phyloP scores from a whole-genome alignment of 1,140 invertebrate species.

The Ceratosolen solmsi region DNA sequence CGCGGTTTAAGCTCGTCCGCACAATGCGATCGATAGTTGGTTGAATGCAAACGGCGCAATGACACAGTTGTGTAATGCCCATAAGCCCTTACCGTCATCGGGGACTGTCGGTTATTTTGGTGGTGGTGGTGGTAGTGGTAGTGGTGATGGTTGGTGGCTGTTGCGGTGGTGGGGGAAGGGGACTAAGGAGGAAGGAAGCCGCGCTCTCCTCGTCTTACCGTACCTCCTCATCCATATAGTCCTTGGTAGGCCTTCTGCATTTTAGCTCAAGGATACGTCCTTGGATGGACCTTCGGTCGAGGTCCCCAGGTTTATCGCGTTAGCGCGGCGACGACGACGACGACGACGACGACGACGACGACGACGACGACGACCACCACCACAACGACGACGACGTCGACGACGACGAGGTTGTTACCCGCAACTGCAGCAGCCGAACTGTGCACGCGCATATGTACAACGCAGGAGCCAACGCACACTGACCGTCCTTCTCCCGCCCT shows the following conservation, averaged over 20 bases:
- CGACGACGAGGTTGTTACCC: background rate
- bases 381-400: background rate
- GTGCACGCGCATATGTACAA: slow-evolving; percentile 6
- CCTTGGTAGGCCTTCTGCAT: background rate
- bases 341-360: background rate
- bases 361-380: background rate
- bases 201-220: background rate
- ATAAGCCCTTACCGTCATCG: background rate
- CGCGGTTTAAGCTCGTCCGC: background rate
- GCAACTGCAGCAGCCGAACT: slow-evolving; percentile 22
- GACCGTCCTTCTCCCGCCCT: background rate
- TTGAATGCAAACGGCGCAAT: slow-evolving; percentile 4
- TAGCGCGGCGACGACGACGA: background rate
- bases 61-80: background rate
- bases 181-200: too few species aligned
- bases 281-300: background rate
- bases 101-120: background rate
- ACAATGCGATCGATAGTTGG: slow-evolving; percentile 21
- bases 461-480: background rate
- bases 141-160: too few species aligned
- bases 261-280: background rate
- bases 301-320: background rate
- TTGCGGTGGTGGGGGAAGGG: too few species aligned
- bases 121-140: background rate
- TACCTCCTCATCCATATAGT: background rate